Conservation (phyloP, 2,797 vertebrate species). For the Tiaroga cobitis region DNA sequence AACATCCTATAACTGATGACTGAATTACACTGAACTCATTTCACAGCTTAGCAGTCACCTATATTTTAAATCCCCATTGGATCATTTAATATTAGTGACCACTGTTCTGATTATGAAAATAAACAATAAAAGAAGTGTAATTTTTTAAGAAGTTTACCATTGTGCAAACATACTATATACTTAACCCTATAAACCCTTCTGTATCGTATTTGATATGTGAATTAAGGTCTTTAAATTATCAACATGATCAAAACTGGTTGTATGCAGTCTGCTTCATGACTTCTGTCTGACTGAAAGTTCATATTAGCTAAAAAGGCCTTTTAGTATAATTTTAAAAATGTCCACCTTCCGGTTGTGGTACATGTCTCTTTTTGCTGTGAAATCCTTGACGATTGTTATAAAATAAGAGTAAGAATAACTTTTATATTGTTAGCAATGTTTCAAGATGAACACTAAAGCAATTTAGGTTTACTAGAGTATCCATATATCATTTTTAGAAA, state of each 20-base stretch:
- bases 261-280: too few species aligned
- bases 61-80: slow-evolving; percentile 10
- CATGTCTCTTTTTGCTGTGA: background rate
- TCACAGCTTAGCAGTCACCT: slow-evolving; percentile 25
- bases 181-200: background rate
- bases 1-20: slow-evolving; percentile 50
- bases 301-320: background rate
- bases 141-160: background rate
- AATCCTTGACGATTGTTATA: background rate
- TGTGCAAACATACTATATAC: background rate
- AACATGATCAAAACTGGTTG: too few species aligned
- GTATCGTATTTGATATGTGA: background rate
- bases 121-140: too few species aligned
- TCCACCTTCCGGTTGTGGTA: background rate
- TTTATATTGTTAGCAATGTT: background rate
- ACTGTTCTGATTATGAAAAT: background rate
- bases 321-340: background rate
- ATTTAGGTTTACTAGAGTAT: background rate
- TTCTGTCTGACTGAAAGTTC: background rate
- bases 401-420: background rate
- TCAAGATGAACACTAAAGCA: background rate
- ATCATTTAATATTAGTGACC: background rate
- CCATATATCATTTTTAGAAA: background rate
- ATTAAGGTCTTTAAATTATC: too few species aligned
- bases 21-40: slow-evolving; percentile 40